Base-by-base conservation (phyloP, 1,140 invertebrate species). In the Limonius californicus region DNA sequence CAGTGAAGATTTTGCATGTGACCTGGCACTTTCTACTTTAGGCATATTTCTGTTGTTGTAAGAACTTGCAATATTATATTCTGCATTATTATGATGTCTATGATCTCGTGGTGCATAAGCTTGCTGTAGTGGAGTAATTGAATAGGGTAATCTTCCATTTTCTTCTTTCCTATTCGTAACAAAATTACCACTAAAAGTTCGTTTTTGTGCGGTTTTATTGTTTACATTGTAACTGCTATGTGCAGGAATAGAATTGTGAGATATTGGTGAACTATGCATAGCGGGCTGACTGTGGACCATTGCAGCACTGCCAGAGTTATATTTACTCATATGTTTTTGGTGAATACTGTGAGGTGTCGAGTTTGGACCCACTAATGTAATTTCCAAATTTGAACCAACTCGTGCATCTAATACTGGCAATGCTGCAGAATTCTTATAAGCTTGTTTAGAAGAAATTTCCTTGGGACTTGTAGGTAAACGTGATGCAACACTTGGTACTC, bases 371-470 rank as follows among this genome's bases (percentile, higher is more conserved):
- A 86, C 83, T 64, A 85, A 65, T 0, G 83, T 86, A 32, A 86
- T 85, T 72, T 86, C 84, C 54, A 86, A 66, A 68, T 85, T 84
- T 0, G 82, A 81, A 0, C 80, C 81, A 2, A 84, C 76, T 32
- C 73, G 62, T 15, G 67, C 70, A 23, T 76, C 75, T 15, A 75
- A 54, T 35, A 74, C 9, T 1, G 70, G 69, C 0, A 68, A 60
- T 32, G 55, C 32, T 30, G 11, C 59, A 18, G 50, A 68, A 55
- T 77, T 53, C 61, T 77, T 78, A n/a, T 76, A 78, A 14, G n/a
- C 20, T 15, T 30, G 6, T 39, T 56, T 47, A 20, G 57, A 21
- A 54, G 32, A 15, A 35, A 50, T 39, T 9, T 42, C 68, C 59
- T 15, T 32, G 43, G 7, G 65, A 50, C 42, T 62, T 30, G 23